These are phyloP conservation scores for Furnarius figulus DNA, from an alignment of 2,113 vertebrate genomes.

Conservation along the genomic window DNA sequence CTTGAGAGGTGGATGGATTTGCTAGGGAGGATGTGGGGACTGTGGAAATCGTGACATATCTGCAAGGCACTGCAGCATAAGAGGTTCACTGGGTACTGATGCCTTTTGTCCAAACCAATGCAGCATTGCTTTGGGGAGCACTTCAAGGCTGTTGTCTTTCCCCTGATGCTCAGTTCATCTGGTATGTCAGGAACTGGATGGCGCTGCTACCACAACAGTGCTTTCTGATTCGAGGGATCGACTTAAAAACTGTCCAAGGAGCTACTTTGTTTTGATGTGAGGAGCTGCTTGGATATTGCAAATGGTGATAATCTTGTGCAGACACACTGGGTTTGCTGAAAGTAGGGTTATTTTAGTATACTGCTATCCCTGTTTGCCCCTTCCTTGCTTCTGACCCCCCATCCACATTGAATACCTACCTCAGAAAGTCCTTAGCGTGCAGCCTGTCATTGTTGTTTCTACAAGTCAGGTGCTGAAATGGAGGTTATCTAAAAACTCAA, in stretches of 20 bases:
- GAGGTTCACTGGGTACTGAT: not conserved
- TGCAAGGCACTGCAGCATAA: not conserved
- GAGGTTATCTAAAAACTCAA: not conserved
- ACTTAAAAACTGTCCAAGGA: not conserved
- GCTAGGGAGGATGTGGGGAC: not conserved
- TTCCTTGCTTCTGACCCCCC: not conserved
- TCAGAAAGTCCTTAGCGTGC: not conserved
- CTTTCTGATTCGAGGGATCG: not conserved
- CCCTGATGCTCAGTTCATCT: not conserved
- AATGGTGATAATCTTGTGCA: not conserved
- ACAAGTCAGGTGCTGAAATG: not conserved
- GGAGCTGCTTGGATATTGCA: not conserved
- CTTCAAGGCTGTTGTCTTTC: not conserved
- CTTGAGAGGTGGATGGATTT: not conserved
- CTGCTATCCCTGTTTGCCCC: not conserved
- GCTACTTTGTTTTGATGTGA: not conserved
- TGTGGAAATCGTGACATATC: not conserved
- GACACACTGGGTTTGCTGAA: not conserved
- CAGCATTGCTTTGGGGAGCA: not conserved
- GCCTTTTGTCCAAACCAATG: not conserved
- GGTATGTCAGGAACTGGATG: not conserved
- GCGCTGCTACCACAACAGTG: not conserved
- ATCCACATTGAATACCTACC: not conserved
- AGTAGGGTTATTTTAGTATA: not conserved
- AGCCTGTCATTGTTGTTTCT: not conserved